phyloP scores from a whole-genome alignment of 2,797 vertebrate genomes.

The Loris lydekkerianus region DNA sequence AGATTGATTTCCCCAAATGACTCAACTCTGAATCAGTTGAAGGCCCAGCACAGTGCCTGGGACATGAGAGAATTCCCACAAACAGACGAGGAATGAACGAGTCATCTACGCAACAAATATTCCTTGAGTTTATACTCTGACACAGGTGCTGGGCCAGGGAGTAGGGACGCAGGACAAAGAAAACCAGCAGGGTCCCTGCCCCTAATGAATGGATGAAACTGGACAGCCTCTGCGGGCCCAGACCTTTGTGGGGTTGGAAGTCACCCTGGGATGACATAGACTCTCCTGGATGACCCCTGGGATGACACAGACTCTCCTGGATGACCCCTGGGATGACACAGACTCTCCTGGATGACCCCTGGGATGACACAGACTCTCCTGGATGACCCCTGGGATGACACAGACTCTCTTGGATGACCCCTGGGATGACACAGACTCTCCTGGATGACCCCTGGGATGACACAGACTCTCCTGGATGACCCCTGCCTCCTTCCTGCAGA shows the following conservation, averaged over 20 bases:
- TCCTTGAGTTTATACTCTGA: neutral
- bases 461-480: no score
- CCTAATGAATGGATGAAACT: neutral
- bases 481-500: conserved; percentile 18
- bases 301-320: no score
- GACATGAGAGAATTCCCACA: neutral
- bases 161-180: no score
- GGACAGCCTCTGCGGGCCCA: neutral
- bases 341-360: neutral
- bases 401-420: neutral
- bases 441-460: neutral
- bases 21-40: neutral
- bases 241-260: neutral
- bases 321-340: neutral
- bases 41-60: neutral
- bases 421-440: no score
- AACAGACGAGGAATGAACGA: neutral
- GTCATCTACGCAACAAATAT: neutral
- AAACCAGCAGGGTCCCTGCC: neutral
- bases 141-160: neutral
- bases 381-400: neutral
- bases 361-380: no score
- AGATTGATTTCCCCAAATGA: neutral
- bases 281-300: neutral
- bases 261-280: neutral